A percentile compares a stretch with the other conserved stretches of the same genome.
Conservation (phyloP, 2,888 invertebrate species). For the Opisthograptis luteolata region DNA sequence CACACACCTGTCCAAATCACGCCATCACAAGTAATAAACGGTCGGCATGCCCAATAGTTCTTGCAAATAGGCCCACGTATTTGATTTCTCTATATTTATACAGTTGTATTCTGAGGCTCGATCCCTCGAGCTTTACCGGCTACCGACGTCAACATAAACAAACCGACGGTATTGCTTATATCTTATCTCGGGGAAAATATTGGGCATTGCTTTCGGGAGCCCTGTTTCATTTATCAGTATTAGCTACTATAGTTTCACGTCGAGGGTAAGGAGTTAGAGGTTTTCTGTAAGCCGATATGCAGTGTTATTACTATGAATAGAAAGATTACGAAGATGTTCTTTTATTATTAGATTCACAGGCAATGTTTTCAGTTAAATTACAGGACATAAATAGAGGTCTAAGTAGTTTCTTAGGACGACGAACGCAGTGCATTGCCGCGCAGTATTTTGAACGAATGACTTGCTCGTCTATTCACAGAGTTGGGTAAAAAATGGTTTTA, state of each 20-base stretch:
- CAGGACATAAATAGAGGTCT: too few relatives aligned
- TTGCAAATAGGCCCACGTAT: slow-evolving; percentile 9
- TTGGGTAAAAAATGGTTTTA: too few relatives aligned
- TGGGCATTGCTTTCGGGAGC: slow-evolving; percentile 53
- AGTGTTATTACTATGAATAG: neutral
- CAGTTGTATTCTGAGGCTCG: slow-evolving; percentile 33
- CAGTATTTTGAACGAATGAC: too few relatives aligned
- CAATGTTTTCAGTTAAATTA: too few relatives aligned
- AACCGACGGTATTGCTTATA: slow-evolving; percentile 75
- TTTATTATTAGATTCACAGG: too few relatives aligned
- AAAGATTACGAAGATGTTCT: too few relatives aligned
- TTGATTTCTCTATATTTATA: slow-evolving; percentile 13
- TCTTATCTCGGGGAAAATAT: slow-evolving; percentile 72
- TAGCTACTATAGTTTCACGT: slow-evolving; percentile 27
- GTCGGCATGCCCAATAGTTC: neutral
- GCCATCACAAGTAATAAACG: neutral
- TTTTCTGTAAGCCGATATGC: neutral
- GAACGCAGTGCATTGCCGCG: too few relatives aligned
- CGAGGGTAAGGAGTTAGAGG: slow-evolving; percentile 14
- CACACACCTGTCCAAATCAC: slow-evolving; percentile 9
- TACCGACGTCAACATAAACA: slow-evolving; percentile 78
- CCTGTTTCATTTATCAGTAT: slow-evolving; percentile 54
- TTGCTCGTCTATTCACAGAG: too few relatives aligned
- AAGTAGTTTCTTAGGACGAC: too few relatives aligned
- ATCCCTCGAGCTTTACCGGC: slow-evolving; percentile 50